A percentile compares a stretch with the other conserved stretches of the same genome.
phyloP scores from a whole-genome alignment of 2,113 vertebrate genomes.

The Forbesichthys papilliferus region DNA sequence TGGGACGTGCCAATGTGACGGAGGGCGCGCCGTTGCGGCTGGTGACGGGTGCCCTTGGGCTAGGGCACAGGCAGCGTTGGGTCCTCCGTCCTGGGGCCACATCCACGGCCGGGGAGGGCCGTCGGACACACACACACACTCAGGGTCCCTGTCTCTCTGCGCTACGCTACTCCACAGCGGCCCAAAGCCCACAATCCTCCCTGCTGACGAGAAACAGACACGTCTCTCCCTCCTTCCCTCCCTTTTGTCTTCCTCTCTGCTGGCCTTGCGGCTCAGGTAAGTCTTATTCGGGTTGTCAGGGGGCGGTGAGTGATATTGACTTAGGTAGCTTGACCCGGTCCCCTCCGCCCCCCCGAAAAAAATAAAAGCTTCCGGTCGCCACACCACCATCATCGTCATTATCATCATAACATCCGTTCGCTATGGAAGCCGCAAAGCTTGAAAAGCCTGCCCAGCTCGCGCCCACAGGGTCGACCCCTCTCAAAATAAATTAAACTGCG shows the following conservation, averaged over 20 bases:
- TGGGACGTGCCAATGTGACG: conserved; percentile 75
- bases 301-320: conserved; percentile 60
- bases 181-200: conserved; percentile 47
- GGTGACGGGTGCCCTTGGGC: conserved; percentile 75
- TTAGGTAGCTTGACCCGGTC: conserved; percentile 65
- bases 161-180: conserved; percentile 26
- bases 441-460: conserved; percentile 26
- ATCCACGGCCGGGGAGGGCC: conserved; percentile 57
- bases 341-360: background rate
- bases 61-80: conserved; percentile 73
- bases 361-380: conserved; percentile 29
- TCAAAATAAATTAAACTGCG: conserved; percentile 72
- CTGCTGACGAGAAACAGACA: conserved; percentile 48
- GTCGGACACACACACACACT: conserved; percentile 43
- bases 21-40: conserved; percentile 60
- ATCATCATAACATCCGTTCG: conserved; percentile 4
- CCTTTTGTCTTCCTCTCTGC: conserved; percentile 51
- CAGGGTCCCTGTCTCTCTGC: conserved; percentile 44
- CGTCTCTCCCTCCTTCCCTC: conserved; percentile 34
- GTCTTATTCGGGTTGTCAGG: conserved; percentile 72
- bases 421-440: conserved; percentile 36
- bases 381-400: conserved; percentile 49
- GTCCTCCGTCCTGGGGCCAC: conserved; percentile 61
- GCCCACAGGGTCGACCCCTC: conserved; percentile 51
- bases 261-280: conserved; percentile 64